A percentile compares a stretch with the other conserved stretches of the same genome.
phyloP scores from a whole-genome alignment of 2,797 vertebrate genomes.

The Selene dorsalis region DNA sequence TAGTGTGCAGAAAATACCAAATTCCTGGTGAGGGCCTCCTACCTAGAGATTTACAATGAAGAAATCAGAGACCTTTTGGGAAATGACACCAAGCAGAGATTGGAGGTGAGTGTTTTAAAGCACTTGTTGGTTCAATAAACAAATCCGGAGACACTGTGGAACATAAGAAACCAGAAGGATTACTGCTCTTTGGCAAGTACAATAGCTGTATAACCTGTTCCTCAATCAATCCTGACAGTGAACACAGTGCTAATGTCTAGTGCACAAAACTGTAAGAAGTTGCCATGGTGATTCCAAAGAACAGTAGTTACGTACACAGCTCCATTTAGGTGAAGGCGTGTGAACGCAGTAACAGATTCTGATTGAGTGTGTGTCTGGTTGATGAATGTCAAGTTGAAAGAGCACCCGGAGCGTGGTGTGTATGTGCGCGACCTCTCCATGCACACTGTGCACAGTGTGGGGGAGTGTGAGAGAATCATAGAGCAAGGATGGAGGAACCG shows the following conservation, averaged over 20 bases:
- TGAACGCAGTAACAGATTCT: constrained; percentile 62
- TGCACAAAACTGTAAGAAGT: constrained; percentile 34
- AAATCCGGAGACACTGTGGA: neutral
- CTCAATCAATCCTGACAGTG: neutral
- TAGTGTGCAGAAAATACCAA: constrained; percentile 93
- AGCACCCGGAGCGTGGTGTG: constrained; percentile 89
- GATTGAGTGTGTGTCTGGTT: constrained; percentile 21
- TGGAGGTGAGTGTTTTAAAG: constrained; percentile 85
- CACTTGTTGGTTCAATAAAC: constrained; percentile 34
- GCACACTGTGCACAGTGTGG: constrained; percentile 88
- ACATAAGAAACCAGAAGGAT: constrained; percentile 14
- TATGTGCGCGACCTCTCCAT: constrained; percentile 89
- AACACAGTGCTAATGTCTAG: neutral
- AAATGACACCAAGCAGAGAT: constrained; percentile 89
- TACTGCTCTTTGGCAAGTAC: neutral
- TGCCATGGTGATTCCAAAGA: constrained; percentile 46
- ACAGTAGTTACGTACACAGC: neutral
- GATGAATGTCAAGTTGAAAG: constrained; percentile 87
- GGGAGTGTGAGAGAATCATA: constrained; percentile 89
- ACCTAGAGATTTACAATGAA: constrained; percentile 94
- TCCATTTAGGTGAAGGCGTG: constrained; percentile 43
- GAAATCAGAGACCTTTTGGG: constrained; percentile 90
- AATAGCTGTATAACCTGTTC: constrained; percentile 32
- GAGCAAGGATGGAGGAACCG: constrained; percentile 90
- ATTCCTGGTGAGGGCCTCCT: constrained; percentile 91